phyloP scores from a whole-genome alignment of 2,888 invertebrate species.

The Cheilosia urbana region DNA sequence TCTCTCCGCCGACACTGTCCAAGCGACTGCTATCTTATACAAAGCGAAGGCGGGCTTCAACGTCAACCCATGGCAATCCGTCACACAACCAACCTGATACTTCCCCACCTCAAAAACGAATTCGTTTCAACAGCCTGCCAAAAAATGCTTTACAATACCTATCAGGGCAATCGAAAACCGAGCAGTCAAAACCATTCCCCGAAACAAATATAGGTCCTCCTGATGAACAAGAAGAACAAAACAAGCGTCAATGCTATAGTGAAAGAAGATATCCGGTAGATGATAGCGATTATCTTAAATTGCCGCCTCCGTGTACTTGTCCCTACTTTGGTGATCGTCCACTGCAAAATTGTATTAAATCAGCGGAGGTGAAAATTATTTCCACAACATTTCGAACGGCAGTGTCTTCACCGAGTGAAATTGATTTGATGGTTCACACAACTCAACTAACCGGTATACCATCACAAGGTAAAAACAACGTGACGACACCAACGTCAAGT shows the following conservation, averaged over 20 bases:
- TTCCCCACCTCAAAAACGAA: constrained; percentile 77
- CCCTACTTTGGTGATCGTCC: constrained; percentile 91
- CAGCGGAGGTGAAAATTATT: constrained; percentile 85
- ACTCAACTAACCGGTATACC: constrained; percentile 16
- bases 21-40: constrained; percentile 77
- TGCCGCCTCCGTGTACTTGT: constrained; percentile 92
- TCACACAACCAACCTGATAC: constrained; percentile 70
- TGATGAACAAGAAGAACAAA: constrained; percentile 76
- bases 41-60: constrained; percentile 80
- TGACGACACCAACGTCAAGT: constrained; percentile 64
- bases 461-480: constrained; percentile 34
- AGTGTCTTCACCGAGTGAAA: constrained; percentile 47
- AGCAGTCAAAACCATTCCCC: constrained; percentile 61
- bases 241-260: constrained; percentile 30
- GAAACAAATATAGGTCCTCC: constrained; percentile 69
- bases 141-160: constrained; percentile 78
- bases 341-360: constrained; percentile 83
- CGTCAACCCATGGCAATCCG: constrained; percentile 76
- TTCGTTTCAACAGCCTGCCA: constrained; percentile 82
- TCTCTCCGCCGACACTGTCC: constrained; percentile 78
- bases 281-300: constrained; percentile 83
- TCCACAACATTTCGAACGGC: constrained; percentile 78
- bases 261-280: constrained; percentile 16
- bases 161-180: constrained; percentile 75
- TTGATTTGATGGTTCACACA: constrained; percentile 32